Evolutionary conservation across 1,140 invertebrate genomes (phyloP).

Genomic region (Bathynomus jamesi): DNA sequence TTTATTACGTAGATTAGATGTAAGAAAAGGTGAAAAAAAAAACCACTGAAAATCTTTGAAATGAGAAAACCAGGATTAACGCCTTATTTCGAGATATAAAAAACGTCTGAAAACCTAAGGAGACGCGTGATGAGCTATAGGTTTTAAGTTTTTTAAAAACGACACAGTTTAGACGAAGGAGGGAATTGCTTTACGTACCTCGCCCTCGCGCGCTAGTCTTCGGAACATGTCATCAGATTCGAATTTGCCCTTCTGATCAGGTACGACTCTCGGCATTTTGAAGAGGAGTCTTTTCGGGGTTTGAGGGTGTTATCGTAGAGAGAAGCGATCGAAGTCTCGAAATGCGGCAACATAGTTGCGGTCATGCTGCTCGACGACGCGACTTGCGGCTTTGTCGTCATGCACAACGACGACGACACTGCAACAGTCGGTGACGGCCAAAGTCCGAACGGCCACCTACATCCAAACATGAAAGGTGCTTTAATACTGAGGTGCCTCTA

Average conservation of each 20-base stretch:
- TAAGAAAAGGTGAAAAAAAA: too few species aligned
- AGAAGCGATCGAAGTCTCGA: constrained; percentile 32
- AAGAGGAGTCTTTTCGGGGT: constrained; percentile 72
- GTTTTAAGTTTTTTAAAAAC: too few species aligned
- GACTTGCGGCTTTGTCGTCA: background rate
- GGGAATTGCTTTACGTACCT: too few species aligned
- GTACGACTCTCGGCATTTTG: constrained; percentile 91
- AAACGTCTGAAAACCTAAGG: too few species aligned
- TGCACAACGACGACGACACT: background rate
- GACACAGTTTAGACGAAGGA: too few species aligned
- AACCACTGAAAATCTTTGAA: too few species aligned
- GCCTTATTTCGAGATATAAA: too few species aligned
- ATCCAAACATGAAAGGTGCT: background rate
- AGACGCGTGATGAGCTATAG: too few species aligned
- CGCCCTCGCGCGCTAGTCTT: constrained; percentile 84
- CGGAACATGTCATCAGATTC: constrained; percentile 92
- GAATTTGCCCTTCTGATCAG: constrained; percentile 91
- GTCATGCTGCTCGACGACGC: background rate
- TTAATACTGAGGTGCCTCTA: background rate
- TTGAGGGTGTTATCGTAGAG: constrained; percentile 68
- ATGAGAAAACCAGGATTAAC: too few species aligned
- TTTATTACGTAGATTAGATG: too few species aligned
- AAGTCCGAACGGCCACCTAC: background rate
- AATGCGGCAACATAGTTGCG: background rate
- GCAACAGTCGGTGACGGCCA: background rate